These are phyloP conservation scores for Osmerus eperlanus DNA, from an alignment of 2,113 vertebrate genomes.

Conservation along the genomic window DNA sequence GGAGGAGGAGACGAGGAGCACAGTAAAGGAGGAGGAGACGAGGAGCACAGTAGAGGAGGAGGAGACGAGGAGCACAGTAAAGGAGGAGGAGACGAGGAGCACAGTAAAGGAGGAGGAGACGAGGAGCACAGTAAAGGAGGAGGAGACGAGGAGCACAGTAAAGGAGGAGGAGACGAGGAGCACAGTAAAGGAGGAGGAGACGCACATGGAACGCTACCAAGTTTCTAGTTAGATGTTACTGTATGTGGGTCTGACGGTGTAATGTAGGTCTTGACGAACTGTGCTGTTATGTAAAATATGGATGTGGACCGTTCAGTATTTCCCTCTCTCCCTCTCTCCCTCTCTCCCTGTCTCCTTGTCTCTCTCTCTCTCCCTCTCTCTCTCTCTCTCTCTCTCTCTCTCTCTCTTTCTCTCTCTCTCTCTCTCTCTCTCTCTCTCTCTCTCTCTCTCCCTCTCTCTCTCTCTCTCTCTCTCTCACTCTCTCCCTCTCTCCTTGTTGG, in stretches of 20 bases:
- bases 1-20: neutral
- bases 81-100: too few species aligned
- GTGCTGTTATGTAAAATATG: neutral
- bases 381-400: neutral
- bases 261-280: neutral
- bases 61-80: neutral
- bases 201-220: neutral
- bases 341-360: neutral
- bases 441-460: constrained; percentile 12
- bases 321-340: neutral
- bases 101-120: neutral
- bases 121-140: neutral
- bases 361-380: constrained; percentile 8
- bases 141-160: too few species aligned
- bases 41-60: neutral
- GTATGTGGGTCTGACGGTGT: neutral
- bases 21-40: too few species aligned
- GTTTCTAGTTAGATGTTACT: neutral
- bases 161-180: neutral
- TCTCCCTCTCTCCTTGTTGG: neutral
- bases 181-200: too few species aligned
- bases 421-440: constrained; percentile 7
- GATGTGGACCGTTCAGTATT: too few species aligned
- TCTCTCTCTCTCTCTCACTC: constrained; percentile 11
- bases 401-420: neutral